Conservation (phyloP, 1,140 invertebrate genomes). For the Zeugodacus cucurbitae region DNA sequence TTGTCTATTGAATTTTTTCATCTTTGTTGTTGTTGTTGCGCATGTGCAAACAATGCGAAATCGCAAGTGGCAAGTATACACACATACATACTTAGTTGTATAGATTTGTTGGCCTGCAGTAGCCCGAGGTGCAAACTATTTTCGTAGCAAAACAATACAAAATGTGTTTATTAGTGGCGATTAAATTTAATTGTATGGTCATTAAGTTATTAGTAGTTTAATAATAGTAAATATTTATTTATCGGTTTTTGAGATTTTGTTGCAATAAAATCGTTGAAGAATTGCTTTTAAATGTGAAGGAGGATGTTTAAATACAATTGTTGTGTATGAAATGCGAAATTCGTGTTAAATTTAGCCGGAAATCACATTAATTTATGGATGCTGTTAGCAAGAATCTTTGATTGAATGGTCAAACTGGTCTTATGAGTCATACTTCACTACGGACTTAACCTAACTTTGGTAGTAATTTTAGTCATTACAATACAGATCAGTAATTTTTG, state of each 20-base stretch:
- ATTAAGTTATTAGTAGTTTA: constrained; percentile 22
- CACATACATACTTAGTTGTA: background rate
- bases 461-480: no score
- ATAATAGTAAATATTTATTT: constrained; percentile 2
- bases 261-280: background rate
- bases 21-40: no score
- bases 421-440: no score
- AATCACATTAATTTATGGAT: no score
- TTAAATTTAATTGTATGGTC: constrained; percentile 18
- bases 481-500: no score
- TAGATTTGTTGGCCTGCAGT: background rate
- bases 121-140: constrained; percentile 11
- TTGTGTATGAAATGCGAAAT: background rate
- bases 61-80: constrained; percentile 2
- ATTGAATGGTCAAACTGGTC: no score
- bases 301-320: background rate
- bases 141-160: background rate
- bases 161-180: constrained; percentile 20
- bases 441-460: no score
- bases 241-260: background rate
- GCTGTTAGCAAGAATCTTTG: no score
- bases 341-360: no score
- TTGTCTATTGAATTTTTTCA: constrained; percentile 9
- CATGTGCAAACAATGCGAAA: background rate
- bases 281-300: background rate